Percentiles rank a stretch among this genome's conserved stretches.
Conservation (phyloP, 1,140 invertebrate species). For the Aphis gossypii region DNA sequence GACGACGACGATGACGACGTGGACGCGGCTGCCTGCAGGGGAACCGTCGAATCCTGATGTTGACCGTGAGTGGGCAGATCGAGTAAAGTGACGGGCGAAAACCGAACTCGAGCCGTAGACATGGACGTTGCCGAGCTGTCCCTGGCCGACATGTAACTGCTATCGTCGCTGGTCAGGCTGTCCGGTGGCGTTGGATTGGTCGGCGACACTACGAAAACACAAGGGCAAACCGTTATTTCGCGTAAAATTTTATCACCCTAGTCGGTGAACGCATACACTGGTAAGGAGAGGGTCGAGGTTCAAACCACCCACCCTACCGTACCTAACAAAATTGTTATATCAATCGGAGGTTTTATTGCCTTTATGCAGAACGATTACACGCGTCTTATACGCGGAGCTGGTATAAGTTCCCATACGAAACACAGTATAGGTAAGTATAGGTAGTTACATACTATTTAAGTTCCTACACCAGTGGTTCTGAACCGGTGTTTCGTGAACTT, state of each 20-base stretch:
- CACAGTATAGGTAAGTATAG: too few species aligned
- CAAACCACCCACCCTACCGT: not conserved
- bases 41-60: conserved; percentile 71
- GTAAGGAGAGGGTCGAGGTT: not conserved
- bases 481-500: too few species aligned
- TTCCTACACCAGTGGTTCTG: too few species aligned
- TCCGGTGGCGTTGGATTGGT: conserved; percentile 88
- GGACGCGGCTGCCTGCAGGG: conserved; percentile 67
- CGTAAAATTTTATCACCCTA: not conserved
- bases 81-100: conserved; percentile 75
- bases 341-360: not conserved
- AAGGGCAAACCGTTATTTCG: not conserved
- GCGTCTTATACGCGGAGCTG: too few species aligned
- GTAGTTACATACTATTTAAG: too few species aligned
- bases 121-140: conserved; percentile 72
- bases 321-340: not conserved
- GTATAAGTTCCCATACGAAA: too few species aligned
- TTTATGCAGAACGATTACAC: not conserved
- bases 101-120: conserved; percentile 74
- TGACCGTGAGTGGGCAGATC: conserved; percentile 74
- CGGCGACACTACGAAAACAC: conserved; percentile 69
- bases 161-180: conserved; percentile 82
- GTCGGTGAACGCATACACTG: too few species aligned
- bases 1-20: conserved; percentile 42
- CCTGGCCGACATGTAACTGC: conserved; percentile 82